Evolutionary conservation across 2,113 vertebrate species (phyloP), one percentile per base, ranked within the genome.

Genomic region (Trematomus loennbergii): DNA sequence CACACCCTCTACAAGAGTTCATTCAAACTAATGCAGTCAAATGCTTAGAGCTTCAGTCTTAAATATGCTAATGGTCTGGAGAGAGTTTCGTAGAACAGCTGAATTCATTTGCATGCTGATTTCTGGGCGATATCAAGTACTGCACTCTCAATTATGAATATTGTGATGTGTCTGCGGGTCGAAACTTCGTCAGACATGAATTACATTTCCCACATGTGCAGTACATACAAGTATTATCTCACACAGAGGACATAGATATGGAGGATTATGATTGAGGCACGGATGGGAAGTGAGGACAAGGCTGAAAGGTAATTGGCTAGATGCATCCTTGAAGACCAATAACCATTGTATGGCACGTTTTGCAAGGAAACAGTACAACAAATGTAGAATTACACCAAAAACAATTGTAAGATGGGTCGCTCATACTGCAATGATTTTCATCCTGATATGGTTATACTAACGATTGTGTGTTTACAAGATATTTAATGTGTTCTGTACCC

Each of bases 51-150:
- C 82, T 72, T 73, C 61, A 55, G 22, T 71, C 58, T 68, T 85
- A 81, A 84, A 86, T 86, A 90, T 90, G 86, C 63, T 85, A 89
- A 92, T 87, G 71, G 49, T 36, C 46, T 13, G 22, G 33, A 81
- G 66, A 86, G 53, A 73, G 68, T 71, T 86, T 81, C 9, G 18
- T 75, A 49, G 61, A 85, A 92, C 53, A 49, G 69, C 76, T 77
- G 85, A 85, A 87, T 90, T 84, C 2, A 90, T 89, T 84, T 87
- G 65, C 83, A 89, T 83, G 50, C 70, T 70, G 70, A 87, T 88
- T 84, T 84, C 72, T 57, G 18, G 68, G 55, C 48, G 82, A 76
- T 59, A 52, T 50, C 59, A 81, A 58, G 66, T 12, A 20, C 57
- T 18, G 67, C 58, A 36, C 46, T 76, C 25, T 78, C 1, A 17